Evolutionary conservation across 2,888 invertebrate species (phyloP).

Genomic region (Chelonus formosanus): DNA sequence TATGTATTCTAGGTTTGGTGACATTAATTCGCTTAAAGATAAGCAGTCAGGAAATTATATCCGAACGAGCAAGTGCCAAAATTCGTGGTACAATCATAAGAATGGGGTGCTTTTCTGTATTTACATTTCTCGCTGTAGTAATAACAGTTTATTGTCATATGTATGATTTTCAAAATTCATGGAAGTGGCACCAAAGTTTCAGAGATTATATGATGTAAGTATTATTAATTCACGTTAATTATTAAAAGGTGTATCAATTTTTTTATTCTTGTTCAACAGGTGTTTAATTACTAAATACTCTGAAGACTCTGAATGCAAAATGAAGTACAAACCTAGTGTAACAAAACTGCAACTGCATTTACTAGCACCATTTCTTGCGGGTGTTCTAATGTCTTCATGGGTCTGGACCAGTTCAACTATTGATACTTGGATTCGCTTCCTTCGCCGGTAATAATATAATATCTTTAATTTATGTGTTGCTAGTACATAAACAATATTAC

Average conservation of each 20-base stretch:
- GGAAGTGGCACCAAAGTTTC: slow-evolving; percentile 80
- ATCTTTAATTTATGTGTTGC: neutral
- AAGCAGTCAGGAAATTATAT: slow-evolving; percentile 84
- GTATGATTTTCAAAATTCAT: slow-evolving; percentile 80
- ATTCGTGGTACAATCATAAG: slow-evolving; percentile 87
- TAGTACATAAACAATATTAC: too few relatives aligned
- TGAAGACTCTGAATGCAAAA: slow-evolving; percentile 70
- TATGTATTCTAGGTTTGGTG: slow-evolving; percentile 72
- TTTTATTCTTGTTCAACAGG: slow-evolving; percentile 53
- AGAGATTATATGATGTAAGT: slow-evolving; percentile 85
- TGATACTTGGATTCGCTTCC: slow-evolving; percentile 85
- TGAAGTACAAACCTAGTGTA: slow-evolving; percentile 80
- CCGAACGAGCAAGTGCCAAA: slow-evolving; percentile 83
- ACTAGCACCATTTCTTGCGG: slow-evolving; percentile 83
- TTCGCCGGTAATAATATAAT: slow-evolving; percentile 73
- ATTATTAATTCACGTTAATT: neutral
- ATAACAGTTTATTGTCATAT: slow-evolving; percentile 85
- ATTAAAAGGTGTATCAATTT: too few relatives aligned
- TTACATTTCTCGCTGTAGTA: slow-evolving; percentile 80
- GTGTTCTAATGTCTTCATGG: slow-evolving; percentile 92
- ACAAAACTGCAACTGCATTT: slow-evolving; percentile 84
- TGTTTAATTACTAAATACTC: slow-evolving; percentile 63
- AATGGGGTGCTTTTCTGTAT: slow-evolving; percentile 81
- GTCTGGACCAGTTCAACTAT: slow-evolving; percentile 89
- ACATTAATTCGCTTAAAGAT: slow-evolving; percentile 82